Evolutionary conservation across 2,113 vertebrate species (phyloP).

Genomic region (Andinoacara biseriatus): DNA sequence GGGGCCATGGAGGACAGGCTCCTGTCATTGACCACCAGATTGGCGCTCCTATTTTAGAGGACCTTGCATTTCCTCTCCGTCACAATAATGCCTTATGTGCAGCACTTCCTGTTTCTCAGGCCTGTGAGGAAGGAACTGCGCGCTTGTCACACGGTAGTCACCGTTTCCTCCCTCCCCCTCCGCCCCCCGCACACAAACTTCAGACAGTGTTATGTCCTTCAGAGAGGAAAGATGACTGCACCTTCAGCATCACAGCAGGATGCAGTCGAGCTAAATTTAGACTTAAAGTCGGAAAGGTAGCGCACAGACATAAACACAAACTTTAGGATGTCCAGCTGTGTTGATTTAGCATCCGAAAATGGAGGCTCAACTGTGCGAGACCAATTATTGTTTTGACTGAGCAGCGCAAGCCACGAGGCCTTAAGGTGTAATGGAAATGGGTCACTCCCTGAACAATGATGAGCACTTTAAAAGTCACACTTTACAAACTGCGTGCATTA

Average conservation of each 20-base stretch:
- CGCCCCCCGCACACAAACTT: constrained; percentile 64
- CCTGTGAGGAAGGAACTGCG: constrained; percentile 80
- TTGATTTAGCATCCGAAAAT: constrained; percentile 74
- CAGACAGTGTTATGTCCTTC: constrained; percentile 79
- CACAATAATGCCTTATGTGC: constrained; percentile 83
- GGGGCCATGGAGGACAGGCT: constrained; percentile 64
- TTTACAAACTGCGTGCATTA: background rate
- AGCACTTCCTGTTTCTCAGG: constrained; percentile 84
- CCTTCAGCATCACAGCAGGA: constrained; percentile 78
- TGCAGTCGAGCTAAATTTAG: constrained; percentile 73
- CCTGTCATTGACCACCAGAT: constrained; percentile 78
- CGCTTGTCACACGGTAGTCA: constrained; percentile 83
- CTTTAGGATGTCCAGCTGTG: constrained; percentile 78
- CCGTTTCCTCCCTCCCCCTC: constrained; percentile 67
- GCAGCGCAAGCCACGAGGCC: constrained; percentile 18
- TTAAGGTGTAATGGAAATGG: constrained; percentile 29
- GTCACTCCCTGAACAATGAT: constrained; percentile 13
- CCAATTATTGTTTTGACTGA: constrained; percentile 72
- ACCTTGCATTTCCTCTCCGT: constrained; percentile 83
- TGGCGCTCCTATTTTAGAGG: constrained; percentile 79
- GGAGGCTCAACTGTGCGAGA: constrained; percentile 43
- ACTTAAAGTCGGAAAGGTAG: constrained; percentile 74
- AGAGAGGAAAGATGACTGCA: constrained; percentile 77
- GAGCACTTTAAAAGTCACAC: constrained; percentile 1
- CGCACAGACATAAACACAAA: constrained; percentile 80